Evolutionary conservation across 2,797 vertebrate genomes (phyloP).

Genomic region (Xenentodon cancila): DNA sequence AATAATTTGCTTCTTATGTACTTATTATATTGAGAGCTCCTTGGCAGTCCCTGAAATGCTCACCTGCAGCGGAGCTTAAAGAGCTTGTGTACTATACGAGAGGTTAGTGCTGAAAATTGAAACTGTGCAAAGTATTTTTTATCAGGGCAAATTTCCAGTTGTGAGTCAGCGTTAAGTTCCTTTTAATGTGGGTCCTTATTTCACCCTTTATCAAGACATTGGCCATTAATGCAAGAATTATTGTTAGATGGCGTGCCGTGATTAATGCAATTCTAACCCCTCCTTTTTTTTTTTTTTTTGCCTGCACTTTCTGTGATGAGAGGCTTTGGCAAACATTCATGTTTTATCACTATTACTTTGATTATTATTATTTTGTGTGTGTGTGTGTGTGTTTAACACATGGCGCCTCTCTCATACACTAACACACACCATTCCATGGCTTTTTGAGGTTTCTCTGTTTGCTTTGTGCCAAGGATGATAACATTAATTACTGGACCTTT

Average conservation of each 20-base stretch:
- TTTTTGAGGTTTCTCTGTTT: conserved; percentile 47
- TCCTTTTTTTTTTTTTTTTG: conserved; percentile 39
- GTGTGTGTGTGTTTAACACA: conserved; percentile 2
- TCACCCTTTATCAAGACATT: conserved; percentile 44
- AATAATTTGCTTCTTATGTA: background rate
- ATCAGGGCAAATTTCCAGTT: conserved; percentile 8
- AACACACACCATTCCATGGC: conserved; percentile 14
- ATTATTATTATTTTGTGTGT: conserved; percentile 33
- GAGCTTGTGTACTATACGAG: no score
- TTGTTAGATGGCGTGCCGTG: conserved; percentile 21
- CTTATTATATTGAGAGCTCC: no score
- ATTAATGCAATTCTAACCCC: conserved; percentile 45
- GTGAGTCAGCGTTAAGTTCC: conserved; percentile 18
- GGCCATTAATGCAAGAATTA: conserved; percentile 27
- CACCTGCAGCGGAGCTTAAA: no score
- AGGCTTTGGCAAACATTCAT: conserved; percentile 43
- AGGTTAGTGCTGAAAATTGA: conserved; percentile 7
- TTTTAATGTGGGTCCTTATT: conserved; percentile 21
- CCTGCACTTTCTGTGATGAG: conserved; percentile 40
- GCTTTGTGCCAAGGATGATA: conserved; percentile 55
- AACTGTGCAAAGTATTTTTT: background rate
- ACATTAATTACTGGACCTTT: conserved; percentile 69
- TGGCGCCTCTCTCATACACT: background rate
- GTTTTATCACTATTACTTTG: conserved; percentile 53
- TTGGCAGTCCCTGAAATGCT: no score